These are phyloP conservation scores for Caenorhabditis sinica DNA, from an alignment of 2,888 invertebrate species.

Conservation along the genomic window DNA sequence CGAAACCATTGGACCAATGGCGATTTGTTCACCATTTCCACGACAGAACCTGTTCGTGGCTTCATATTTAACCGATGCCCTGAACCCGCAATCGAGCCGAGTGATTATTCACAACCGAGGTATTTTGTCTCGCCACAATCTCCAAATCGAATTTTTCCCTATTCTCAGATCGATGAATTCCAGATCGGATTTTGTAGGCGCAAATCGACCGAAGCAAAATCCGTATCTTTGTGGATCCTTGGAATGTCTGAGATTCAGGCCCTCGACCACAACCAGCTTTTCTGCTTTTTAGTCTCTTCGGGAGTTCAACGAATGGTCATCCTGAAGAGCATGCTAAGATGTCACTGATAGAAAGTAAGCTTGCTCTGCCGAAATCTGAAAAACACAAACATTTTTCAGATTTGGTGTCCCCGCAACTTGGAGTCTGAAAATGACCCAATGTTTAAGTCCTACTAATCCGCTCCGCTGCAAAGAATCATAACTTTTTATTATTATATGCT, in stretches of 20 bases:
- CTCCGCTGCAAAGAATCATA: slow-evolving; percentile 9
- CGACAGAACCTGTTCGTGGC: slow-evolving; percentile 14
- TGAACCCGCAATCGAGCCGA: slow-evolving; percentile 44
- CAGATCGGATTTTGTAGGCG: slow-evolving; percentile 24
- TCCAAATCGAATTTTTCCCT: neutral
- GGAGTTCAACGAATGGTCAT: slow-evolving; percentile 64
- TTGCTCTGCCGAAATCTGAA: neutral
- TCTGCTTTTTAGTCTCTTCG: slow-evolving; percentile 4
- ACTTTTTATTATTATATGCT: neutral
- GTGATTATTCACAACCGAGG: slow-evolving; percentile 45
- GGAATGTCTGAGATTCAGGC: slow-evolving; percentile 53
- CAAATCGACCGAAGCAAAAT: neutral
- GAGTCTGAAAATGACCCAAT: neutral
- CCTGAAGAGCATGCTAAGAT: slow-evolving; percentile 16
- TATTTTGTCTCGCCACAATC: neutral
- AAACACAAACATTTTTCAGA: slow-evolving; percentile 23
- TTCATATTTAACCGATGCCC: neutral
- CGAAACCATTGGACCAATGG: slow-evolving; percentile 48
- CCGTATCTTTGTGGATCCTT: slow-evolving; percentile 39
- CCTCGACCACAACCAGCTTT: slow-evolving; percentile 35
- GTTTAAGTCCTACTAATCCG: slow-evolving; percentile 7
- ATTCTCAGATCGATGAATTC: neutral
- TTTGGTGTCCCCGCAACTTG: neutral
- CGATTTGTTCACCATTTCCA: slow-evolving; percentile 37
- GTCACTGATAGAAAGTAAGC: slow-evolving; percentile 22